Conservation (phyloP, 2,797 vertebrate species). For the Decapterus maruadsi region DNA sequence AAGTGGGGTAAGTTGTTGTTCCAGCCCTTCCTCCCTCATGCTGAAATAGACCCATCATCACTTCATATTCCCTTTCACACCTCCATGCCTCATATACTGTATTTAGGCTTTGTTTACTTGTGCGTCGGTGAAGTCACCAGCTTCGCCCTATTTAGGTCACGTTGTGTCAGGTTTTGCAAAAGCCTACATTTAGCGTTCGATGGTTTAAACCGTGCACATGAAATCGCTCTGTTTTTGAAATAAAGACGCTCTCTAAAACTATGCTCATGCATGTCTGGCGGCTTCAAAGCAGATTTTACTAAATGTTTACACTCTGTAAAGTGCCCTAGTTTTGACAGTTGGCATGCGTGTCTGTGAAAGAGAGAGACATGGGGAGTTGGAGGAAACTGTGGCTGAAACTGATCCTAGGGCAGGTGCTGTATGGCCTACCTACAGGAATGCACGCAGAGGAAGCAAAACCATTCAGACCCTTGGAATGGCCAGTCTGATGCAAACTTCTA, state of each 20-base stretch:
- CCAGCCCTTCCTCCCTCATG: neutral
- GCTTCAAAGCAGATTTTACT: neutral
- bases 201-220: neutral
- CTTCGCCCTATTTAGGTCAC: conserved; percentile 3
- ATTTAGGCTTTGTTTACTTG: conserved; percentile 33
- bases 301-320: conserved; percentile 19
- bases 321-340: conserved; percentile 60
- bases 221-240: neutral
- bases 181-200: neutral
- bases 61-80: accelerated
- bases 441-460: conserved; percentile 77
- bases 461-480: conserved; percentile 11
- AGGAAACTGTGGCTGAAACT: conserved; percentile 87
- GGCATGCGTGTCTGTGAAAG: conserved; percentile 16
- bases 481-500: conserved; percentile 16
- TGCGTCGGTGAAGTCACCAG: conserved; percentile 32
- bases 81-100: conserved; percentile 13
- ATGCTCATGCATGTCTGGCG: neutral
- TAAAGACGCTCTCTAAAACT: neutral
- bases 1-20: conserved; percentile 94
- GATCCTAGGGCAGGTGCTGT: conserved; percentile 75
- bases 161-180: neutral
- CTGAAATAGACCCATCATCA: conserved; percentile 43
- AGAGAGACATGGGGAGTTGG: conserved; percentile 38
- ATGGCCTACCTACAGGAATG: conserved; percentile 51